Conservation (phyloP, 1,140 invertebrate species). For the Panonychus citri region DNA sequence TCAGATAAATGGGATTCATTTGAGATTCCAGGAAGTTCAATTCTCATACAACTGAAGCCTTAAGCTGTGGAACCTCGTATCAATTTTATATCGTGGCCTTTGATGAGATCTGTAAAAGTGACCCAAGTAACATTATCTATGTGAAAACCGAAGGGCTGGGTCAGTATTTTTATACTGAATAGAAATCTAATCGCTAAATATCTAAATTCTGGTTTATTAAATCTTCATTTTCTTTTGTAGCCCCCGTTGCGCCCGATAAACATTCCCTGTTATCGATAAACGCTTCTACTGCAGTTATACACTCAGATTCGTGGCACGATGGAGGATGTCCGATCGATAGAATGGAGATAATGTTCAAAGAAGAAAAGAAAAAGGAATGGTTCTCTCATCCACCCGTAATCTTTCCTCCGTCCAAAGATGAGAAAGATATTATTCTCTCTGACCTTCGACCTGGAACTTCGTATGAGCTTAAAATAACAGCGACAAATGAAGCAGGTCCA, state of each 20-base stretch:
- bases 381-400: not conserved
- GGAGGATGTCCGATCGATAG: conserved; percentile 30
- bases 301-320: conserved; percentile 29
- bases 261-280: conserved; percentile 18
- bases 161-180: not conserved
- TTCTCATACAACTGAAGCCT: not conserved
- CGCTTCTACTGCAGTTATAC: conserved; percentile 24
- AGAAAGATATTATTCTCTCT: conserved; percentile 14
- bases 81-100: conserved; percentile 65
- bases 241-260: conserved; percentile 16
- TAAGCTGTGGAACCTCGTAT: conserved; percentile 49
- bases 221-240: conserved; percentile 7
- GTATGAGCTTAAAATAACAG: conserved; percentile 61
- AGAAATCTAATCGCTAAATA: not conserved
- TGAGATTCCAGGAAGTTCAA: not conserved
- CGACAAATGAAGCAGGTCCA: conserved; percentile 73
- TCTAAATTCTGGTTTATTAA: not conserved
- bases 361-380: conserved; percentile 4
- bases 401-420: not conserved
- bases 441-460: conserved; percentile 55
- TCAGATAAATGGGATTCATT: conserved; percentile 32
- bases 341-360: conserved; percentile 16
- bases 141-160: conserved; percentile 15
- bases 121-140: conserved; percentile 35
- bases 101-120: conserved; percentile 60